Base-by-base conservation (phyloP, 2,888 invertebrate species). In the Tinea pellionella region DNA sequence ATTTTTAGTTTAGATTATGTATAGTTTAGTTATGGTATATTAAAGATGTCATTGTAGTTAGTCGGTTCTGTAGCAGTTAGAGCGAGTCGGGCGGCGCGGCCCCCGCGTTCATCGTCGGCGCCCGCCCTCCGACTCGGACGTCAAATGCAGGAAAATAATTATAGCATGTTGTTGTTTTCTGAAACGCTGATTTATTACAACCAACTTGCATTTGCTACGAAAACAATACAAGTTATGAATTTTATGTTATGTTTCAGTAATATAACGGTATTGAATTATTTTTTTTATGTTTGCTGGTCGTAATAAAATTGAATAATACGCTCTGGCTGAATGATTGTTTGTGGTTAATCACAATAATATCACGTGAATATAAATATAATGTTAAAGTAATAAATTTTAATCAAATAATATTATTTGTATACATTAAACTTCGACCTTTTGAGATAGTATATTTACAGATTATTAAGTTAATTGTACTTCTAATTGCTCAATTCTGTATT, bases 131-230 rank as follows among this genome's bases (percentile, higher is more conserved):
- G 19, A 4, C 47, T 7, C 64, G 67, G 68, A 72, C 75, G 74
- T 75, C 74, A 77, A 64, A 9, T 61, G 62, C 65, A 67, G 68
- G 65, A 68, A 66, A 67, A 71, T 73, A n/a, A n/a, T n/a, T n/a
- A 71, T 67, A 24, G 24, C 24, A 24, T 24, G 65, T 65, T 57
- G 32, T 57, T 68, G 68, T 72, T 70, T 70, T 69, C 66, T 68
- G 66, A 65, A 63, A 63, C 63, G 65, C 65, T 69, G 68, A 73
- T 72, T 71, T 72, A 70, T 72, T 18, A 12, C 55, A 55, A 47
- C 15, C 15, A 47, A 18, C 43, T n/a, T n/a, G 7, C 12, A 43
- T 43, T 43, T n/a, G 43, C 43, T n/a, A 9, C 30, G 30, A 30
- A 4, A 30, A 30, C 37, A 37, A 37, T 37, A 9, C 37, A 9